These are phyloP conservation scores for Erithacus rubecula DNA, from an alignment of 2,797 vertebrate genomes.

Conservation along the genomic window DNA sequence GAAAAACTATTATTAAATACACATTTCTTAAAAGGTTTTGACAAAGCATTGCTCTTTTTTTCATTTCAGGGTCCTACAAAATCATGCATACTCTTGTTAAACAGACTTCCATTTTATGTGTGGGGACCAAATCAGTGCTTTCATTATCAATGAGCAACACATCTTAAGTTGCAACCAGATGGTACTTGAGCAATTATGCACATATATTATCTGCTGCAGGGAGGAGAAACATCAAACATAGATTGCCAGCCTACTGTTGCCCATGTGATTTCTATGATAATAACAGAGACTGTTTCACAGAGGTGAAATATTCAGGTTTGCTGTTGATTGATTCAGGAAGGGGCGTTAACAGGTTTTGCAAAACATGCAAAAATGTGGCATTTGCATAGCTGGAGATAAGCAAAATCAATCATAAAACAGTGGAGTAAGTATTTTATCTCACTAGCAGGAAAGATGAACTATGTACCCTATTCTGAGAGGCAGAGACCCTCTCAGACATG, in stretches of 20 bases:
- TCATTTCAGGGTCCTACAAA: background rate
- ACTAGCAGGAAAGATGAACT: background rate
- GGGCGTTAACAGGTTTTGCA: background rate
- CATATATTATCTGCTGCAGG: slow-evolving; percentile 42
- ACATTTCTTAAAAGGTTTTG: slow-evolving; percentile 24
- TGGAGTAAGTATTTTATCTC: background rate
- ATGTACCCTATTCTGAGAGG: background rate
- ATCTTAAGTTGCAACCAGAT: slow-evolving; percentile 52
- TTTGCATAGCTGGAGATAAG: background rate
- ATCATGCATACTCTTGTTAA: background rate
- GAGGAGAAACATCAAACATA: slow-evolving; percentile 41
- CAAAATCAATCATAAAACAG: background rate
- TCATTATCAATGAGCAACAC: slow-evolving; percentile 51
- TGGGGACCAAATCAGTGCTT: slow-evolving; percentile 20
- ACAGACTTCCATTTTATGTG: background rate
- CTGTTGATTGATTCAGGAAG: slow-evolving; percentile 14
- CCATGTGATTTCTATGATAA: slow-evolving; percentile 25
- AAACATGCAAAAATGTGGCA: slow-evolving; percentile 1
- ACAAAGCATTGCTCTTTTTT: slow-evolving; percentile 39
- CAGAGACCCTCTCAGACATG: background rate
- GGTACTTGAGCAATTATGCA: slow-evolving; percentile 50
- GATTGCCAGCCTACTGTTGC: slow-evolving; percentile 23
- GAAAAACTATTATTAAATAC: background rate
- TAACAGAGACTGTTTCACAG: slow-evolving; percentile 3
- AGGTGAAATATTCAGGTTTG: slow-evolving; percentile 34